Evolutionary conservation across 2,888 invertebrate species (phyloP), one percentile per base, ranked within the genome.

Genomic region (Andrena minutula): DNA sequence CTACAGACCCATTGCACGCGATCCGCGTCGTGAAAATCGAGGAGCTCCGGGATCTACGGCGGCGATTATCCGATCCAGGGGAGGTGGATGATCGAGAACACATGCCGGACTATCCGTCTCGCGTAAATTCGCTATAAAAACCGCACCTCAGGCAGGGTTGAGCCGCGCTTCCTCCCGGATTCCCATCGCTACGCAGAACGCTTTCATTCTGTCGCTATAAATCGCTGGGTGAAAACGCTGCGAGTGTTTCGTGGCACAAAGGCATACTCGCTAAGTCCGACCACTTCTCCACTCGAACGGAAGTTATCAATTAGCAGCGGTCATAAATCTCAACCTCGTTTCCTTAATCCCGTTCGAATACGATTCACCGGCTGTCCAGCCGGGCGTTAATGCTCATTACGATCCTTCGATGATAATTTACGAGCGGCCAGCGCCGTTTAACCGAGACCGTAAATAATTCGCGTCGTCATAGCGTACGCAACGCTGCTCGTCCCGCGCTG

Each of bases 11-110:
- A 8, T 32, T 32, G 65, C 76, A 63, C 71, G 82, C 68, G 74
- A 71, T 68, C 53, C 63, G 26, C 70, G 66, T 47, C 70, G 66
- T 71, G 86, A 79, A 88, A 86, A 85, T 83, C 78, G 77, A 78
- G 58, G 75, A 83, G 69, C 79, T 72, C 60, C 28, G 70, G 69
- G 84, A 86, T 63, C 79, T 71, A 80, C 63, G 72, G 53, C 65
- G 41, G 49, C 61, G 82, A 83, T 82, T 82, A 73, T 49, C 53
- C 82, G 65, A 32, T n/a, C 51, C 26, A 32, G n/a, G 53, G 61
- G 32, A 5, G 41, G 56, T 10, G 79, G 20, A 61, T 66, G 79
- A 80, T 80, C 72, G 79, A 80, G 79, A 79, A 80, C 79, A 78
- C 47, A 65, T 79, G 79, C 65, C 28, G 12, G 60, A 30, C 53